Conservation (phyloP, 2,797 vertebrate genomes). For the Anisognathus igniventris region DNA sequence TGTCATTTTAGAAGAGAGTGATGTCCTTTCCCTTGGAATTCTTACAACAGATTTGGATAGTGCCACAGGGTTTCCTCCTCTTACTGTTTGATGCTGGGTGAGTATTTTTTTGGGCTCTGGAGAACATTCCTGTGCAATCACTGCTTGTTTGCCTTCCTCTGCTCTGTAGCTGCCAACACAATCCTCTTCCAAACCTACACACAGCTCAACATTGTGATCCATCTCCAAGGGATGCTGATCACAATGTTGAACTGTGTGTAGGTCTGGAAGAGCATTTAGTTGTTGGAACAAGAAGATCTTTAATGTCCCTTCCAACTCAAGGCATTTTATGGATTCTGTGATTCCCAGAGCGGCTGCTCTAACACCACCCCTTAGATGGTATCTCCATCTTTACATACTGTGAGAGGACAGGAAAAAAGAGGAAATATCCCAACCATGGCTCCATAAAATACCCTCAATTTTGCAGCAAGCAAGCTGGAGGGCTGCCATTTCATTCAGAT, state of each 20-base stretch:
- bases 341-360: background rate
- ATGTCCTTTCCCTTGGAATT: background rate
- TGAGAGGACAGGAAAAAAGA: background rate
- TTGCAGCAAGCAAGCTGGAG: background rate
- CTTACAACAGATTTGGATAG: background rate
- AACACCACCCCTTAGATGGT: accelerated
- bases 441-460: background rate
- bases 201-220: background rate
- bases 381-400: background rate
- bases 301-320: background rate
- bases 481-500: background rate
- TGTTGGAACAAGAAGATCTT: background rate
- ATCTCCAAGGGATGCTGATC: background rate
- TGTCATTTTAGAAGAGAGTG: background rate
- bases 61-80: background rate
- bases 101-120: background rate
- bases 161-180: background rate
- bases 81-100: background rate
- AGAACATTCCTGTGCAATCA: background rate
- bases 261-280: background rate
- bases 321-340: background rate
- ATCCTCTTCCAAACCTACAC: background rate
- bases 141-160: background rate
- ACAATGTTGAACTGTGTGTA: background rate
- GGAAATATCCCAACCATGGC: background rate